A percentile compares a stretch with the other conserved stretches of the same genome.
Conservation (phyloP, 2,113 vertebrate species). For the Felis catus region DNA sequence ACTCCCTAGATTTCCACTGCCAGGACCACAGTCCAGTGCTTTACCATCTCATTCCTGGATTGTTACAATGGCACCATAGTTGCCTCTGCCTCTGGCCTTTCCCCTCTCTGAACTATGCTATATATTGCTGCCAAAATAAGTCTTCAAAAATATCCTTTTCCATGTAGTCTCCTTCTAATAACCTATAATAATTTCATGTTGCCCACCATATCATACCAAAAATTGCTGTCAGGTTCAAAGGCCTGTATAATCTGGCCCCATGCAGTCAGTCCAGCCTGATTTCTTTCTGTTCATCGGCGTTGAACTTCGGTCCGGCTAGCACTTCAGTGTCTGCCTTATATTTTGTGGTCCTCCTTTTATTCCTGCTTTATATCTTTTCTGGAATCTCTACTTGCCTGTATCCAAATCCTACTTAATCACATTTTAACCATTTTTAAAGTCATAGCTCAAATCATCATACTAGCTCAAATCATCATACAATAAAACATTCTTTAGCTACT, state of each 20-base stretch:
- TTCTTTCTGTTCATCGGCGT: background rate
- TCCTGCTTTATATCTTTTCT: constrained; percentile 27
- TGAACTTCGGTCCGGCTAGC: background rate
- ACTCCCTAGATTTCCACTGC: background rate
- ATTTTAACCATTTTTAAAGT: constrained; percentile 14
- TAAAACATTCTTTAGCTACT: background rate
- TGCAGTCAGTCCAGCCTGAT: background rate
- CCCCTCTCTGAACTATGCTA: background rate
- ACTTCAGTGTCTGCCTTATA: background rate
- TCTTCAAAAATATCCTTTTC: background rate
- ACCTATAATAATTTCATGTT: constrained; percentile 18
- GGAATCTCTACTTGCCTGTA: background rate
- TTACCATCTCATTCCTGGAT: background rate
- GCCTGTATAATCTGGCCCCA: background rate
- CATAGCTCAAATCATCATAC: background rate
- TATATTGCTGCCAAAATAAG: background rate
- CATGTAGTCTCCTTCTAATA: background rate
- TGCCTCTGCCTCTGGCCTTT: background rate
- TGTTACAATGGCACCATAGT: background rate
- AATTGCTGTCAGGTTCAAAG: constrained; percentile 11
- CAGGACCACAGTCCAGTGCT: background rate
- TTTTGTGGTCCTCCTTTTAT: constrained; percentile 24
- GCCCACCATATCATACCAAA: background rate
- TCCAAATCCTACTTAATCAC: constrained; percentile 6
- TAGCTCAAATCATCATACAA: background rate